phyloP scores from a whole-genome alignment of 92 coral and sea anemone species.

The Pocillopora grandis region DNA sequence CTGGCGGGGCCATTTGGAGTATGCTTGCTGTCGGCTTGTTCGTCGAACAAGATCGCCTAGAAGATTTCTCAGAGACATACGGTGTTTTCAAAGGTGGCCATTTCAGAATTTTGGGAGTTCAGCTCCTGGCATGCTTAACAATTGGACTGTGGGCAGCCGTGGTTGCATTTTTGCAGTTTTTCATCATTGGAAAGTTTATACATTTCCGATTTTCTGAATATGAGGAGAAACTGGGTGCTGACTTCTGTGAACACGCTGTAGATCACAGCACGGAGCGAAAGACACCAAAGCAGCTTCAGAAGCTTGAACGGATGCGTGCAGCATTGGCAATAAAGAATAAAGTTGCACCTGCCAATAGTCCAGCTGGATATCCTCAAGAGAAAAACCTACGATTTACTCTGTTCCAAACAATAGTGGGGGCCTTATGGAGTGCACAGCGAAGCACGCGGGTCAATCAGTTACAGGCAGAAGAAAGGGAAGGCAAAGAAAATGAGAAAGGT shows the following conservation, averaged over 20 bases:
- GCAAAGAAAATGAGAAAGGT: neutral
- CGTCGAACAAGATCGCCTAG: conserved; percentile 71
- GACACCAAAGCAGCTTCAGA: neutral
- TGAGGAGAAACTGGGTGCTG: conserved; percentile 66
- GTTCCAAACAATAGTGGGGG: conserved; percentile 1
- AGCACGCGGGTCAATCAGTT: neutral
- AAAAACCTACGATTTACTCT: neutral
- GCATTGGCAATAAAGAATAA: conserved; percentile 10
- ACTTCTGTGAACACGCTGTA: conserved; percentile 54
- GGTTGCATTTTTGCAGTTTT: conserved; percentile 41
- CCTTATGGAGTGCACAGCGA: conserved; percentile 10
- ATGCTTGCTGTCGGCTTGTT: conserved; percentile 90
- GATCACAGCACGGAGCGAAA: conserved; percentile 50
- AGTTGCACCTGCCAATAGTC: conserved; percentile 5
- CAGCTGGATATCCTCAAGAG: neutral
- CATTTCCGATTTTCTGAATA: conserved; percentile 52
- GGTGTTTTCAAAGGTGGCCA: conserved; percentile 84
- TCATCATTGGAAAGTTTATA: conserved; percentile 46
- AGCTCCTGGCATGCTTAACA: conserved; percentile 58
- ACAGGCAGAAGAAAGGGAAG: neutral
- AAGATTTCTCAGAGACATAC: conserved; percentile 70
- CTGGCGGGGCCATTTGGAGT: conserved; percentile 78
- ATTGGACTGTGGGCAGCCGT: conserved; percentile 54
- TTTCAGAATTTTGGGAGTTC: conserved; percentile 54
- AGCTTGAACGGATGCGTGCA: conserved; percentile 21